Conservation (phyloP, 2,888 invertebrate genomes). For the Zygogramma bicolorata region DNA sequence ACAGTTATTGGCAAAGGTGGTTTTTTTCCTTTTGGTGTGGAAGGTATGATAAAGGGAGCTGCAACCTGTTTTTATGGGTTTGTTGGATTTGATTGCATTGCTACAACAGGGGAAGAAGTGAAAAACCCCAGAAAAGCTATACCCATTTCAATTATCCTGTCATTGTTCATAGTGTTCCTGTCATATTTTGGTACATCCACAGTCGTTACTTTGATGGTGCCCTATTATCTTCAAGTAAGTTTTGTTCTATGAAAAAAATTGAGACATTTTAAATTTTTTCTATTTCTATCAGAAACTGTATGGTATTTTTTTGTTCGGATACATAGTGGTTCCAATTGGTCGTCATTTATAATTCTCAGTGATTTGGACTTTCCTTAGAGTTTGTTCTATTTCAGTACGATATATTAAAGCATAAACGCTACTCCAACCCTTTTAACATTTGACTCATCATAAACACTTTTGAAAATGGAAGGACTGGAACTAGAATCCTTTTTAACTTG, state of each 20-base stretch:
- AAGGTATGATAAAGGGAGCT: slow-evolving; percentile 83
- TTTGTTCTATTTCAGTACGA: no score
- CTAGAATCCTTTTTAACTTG: no score
- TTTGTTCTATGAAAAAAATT: neutral
- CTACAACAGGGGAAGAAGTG: slow-evolving; percentile 91
- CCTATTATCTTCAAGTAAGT: slow-evolving; percentile 80
- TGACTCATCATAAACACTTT: no score
- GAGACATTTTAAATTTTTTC: neutral
- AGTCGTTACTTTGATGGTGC: slow-evolving; percentile 88
- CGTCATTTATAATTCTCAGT: no score
- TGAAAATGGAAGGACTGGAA: no score
- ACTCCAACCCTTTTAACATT: no score
- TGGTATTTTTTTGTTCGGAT: no score
- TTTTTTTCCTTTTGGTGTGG: slow-evolving; percentile 86
- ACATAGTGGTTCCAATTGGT: no score
- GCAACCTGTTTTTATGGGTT: slow-evolving; percentile 93
- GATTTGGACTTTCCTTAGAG: no score
- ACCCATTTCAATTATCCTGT: slow-evolving; percentile 87
- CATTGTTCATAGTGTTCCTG: slow-evolving; percentile 84
- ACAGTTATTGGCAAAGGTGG: slow-evolving; percentile 75
- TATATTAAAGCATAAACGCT: no score
- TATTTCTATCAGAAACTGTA: no score
- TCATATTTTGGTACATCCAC: slow-evolving; percentile 92
- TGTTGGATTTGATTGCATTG: slow-evolving; percentile 93
- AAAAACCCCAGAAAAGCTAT: slow-evolving; percentile 87